Base-by-base conservation (phyloP, 2,888 invertebrate species). In the Boloria selene region DNA sequence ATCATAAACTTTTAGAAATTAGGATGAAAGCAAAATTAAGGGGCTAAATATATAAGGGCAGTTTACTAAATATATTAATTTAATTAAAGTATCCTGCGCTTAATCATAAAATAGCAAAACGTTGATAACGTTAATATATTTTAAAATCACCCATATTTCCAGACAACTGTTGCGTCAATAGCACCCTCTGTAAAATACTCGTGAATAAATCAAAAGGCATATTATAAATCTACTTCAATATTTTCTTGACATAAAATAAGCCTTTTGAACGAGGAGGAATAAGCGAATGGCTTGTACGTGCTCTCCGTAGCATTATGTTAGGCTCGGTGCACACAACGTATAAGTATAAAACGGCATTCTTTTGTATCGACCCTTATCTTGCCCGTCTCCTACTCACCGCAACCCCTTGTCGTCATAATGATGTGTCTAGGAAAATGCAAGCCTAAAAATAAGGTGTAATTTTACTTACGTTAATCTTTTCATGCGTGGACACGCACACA, bases 341-440 rank as follows among this genome's bases (percentile, higher is more conserved):
- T 70, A 70, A 61, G 67, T 71, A 73, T 70, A 70, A 70, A 72
- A 73, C 68, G 70, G 69, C 69, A 70, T 69, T 70, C 72, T 73
- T 74, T 74, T 73, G 71, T 73, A 64, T 65, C 65, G 64, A 61
- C 73, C 72, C 75, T 75, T 74, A 72, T 70, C 73, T 74, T 73
- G 64, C 76, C 73, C 74, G 73, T 72, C 67, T 72, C 74, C 70
- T 76, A 69, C 74, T 75, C 80, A 79, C 80, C 75, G 80, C 80
- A 80, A 77, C 82, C 77, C 81, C 82, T 79, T 81, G 82, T 79
- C 82, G 31, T 45, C 56, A 81, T 91, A 91, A 91, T 90, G 90
- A 91, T 86, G 88, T 87, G 87, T 84, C 91, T 88, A 85, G 80
- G 79, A 88, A 88, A 86, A 87, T 85, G 84, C 85, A 82, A 77